These are phyloP conservation scores for Pyrgilauda ruficollis DNA, from an alignment of 2,113 vertebrate species.

Conservation along the genomic window DNA sequence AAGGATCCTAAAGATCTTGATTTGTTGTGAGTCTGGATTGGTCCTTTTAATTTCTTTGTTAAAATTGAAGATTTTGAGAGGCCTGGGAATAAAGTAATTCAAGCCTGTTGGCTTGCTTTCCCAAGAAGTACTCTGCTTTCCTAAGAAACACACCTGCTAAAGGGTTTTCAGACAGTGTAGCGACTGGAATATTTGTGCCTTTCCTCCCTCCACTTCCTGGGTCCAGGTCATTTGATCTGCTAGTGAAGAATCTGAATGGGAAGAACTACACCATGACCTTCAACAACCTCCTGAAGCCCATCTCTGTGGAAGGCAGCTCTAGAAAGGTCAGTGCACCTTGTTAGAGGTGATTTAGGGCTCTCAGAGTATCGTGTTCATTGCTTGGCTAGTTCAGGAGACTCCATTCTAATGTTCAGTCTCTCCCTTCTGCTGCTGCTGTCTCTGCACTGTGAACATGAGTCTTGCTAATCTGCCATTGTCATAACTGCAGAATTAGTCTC, in stretches of 20 bases:
- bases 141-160: not conserved
- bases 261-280: slow-evolving; percentile 93
- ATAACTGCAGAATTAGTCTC: not conserved
- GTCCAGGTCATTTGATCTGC: slow-evolving; percentile 86
- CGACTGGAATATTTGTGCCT: not conserved
- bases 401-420: not conserved
- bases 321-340: slow-evolving; percentile 79
- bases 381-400: not conserved
- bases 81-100: not conserved
- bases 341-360: not conserved
- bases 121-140: not conserved
- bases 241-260: slow-evolving; percentile 90
- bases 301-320: slow-evolving; percentile 86
- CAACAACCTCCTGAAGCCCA: slow-evolving; percentile 87
- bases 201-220: not conserved
- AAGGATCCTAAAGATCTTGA: not conserved
- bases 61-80: not conserved
- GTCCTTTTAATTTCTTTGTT: not conserved
- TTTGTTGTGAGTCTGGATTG: not conserved
- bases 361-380: accelerated
- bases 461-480: not conserved
- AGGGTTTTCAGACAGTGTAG: not conserved
- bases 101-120: not conserved
- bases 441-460: not conserved
- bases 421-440: not conserved